A percentile compares a stretch with the other conserved stretches of the same genome.
Conservation (phyloP, 2,888 invertebrate genomes). For the Aphodius granarius region DNA sequence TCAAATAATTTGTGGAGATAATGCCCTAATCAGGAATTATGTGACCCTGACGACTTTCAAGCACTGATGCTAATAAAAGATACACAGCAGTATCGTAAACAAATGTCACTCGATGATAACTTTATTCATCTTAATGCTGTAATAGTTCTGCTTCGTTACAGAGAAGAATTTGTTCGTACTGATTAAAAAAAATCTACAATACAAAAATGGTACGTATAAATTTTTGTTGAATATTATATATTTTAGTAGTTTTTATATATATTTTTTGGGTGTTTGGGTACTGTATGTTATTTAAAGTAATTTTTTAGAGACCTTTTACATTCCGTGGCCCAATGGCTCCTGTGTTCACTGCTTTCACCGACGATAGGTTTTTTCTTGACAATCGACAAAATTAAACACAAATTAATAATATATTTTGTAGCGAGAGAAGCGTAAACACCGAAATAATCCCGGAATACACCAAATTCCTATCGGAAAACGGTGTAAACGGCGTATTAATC, state of each 20-base stretch:
- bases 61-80: not conserved
- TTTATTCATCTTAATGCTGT: not conserved
- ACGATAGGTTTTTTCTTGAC: conserved; percentile 55
- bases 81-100: not conserved
- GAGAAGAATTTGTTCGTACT: not conserved
- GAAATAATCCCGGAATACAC: conserved; percentile 61
- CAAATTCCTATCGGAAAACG: conserved; percentile 61
- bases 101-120: not conserved
- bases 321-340: conserved; percentile 71
- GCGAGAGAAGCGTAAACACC: conserved; percentile 40
- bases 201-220: not conserved
- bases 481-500: conserved; percentile 70
- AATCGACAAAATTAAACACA: not conserved
- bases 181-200: not conserved
- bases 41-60: not conserved
- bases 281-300: not conserved
- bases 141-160: not conserved
- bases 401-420: conserved; percentile 21
- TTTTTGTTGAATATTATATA: not conserved
- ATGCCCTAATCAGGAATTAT: not conserved
- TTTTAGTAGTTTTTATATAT: not conserved
- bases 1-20: not conserved
- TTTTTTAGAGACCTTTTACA: conserved; percentile 55
- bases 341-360: conserved; percentile 69
- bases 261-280: not conserved